Evolutionary conservation across 1,140 invertebrate species (phyloP), one percentile per base, ranked within the genome.

Genomic region (Anastatus disparis): DNA sequence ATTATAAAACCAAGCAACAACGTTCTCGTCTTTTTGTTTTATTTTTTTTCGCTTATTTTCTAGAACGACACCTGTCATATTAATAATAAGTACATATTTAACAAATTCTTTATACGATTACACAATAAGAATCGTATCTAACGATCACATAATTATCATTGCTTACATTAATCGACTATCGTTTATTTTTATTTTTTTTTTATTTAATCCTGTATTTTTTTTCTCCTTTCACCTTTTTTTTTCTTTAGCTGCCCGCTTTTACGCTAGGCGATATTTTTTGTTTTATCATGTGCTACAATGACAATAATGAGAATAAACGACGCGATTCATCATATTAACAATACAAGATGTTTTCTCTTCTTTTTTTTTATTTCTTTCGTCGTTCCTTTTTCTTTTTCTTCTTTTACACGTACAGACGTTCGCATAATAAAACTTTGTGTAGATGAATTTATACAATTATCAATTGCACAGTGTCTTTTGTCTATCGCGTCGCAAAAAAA

Each of bases 1-100:
- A 83, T 86, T 86, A 86, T 81, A 86, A 86, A 86, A 86, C 80
- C 76, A 86, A 85, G 85, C 84, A 86, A 86, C 84, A 85, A 84
- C 75, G 79, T 79, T 64, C 52, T 70, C 59, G 58, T 70, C n/a
- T n/a, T n/a, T n/a, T n/a, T n/a, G n/a, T n/a, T n/a, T n/a, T n/a
- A n/a, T n/a, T n/a, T n/a, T n/a, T n/a, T n/a, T 56, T 63, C 50
- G 40, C 61, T 70, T 62, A 72, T 66, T 71, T 48, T 52, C 65
- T 78, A 76, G 73, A 80, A 78, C 73, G 74, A 74, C 64, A 27
- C 69, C 40, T 35, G 44, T 62, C 50, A 59, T 66, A 53, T 53
- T 63, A 52, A 62, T 69, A 62, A 74, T 82, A 74, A n/a, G 67
- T 81, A 83, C 77, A 82, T 82, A 80, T 82, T 82, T 80, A 82